A percentile compares a stretch with the other conserved stretches of the same genome.
These are phyloP conservation scores for Lepilemur ruficaudatus DNA, from an alignment of 2,797 vertebrate genomes.

Conservation along the genomic window DNA sequence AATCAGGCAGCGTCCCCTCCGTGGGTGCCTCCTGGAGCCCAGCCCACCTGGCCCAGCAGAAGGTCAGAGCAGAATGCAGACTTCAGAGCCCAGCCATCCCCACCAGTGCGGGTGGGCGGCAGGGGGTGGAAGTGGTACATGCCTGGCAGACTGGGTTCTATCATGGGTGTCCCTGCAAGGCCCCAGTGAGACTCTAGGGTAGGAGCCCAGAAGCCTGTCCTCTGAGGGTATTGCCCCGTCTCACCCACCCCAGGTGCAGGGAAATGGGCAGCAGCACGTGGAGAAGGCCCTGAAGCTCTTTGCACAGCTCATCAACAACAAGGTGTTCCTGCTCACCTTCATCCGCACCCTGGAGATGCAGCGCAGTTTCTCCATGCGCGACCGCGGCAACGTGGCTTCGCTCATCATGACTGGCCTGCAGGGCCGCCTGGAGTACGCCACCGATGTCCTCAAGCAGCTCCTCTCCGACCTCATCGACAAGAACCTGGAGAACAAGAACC, in stretches of 20 bases:
- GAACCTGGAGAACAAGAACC: slow-evolving; percentile 99
- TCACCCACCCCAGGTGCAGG: slow-evolving; percentile 89
- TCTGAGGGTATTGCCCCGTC: background rate
- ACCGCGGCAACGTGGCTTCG: slow-evolving; percentile 97
- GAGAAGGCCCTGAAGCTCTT: slow-evolving; percentile 98
- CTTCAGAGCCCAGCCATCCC: background rate
- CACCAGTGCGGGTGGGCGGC: fast-evolving
- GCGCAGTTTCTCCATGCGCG: slow-evolving; percentile 98
- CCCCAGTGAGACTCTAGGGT: background rate
- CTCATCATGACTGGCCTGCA: slow-evolving; percentile 99
- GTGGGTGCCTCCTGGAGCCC: background rate
- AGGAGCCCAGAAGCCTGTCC: background rate
- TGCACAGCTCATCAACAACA: slow-evolving; percentile 98
- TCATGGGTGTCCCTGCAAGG: background rate
- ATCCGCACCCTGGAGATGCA: slow-evolving; percentile 96
- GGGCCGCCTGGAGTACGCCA: slow-evolving; percentile 95
- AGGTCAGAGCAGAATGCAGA: background rate
- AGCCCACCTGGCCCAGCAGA: background rate
- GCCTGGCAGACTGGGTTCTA: background rate
- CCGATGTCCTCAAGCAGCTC: slow-evolving; percentile 97
- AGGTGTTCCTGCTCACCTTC: slow-evolving; percentile 97
- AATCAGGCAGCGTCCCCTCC: fast-evolving
- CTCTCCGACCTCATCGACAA: slow-evolving; percentile 98
- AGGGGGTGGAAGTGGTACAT: no score
- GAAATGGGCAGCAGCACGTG: slow-evolving; percentile 95